Conservation (phyloP, 2,888 invertebrate genomes). For the Leptinotarsa haldemani region DNA sequence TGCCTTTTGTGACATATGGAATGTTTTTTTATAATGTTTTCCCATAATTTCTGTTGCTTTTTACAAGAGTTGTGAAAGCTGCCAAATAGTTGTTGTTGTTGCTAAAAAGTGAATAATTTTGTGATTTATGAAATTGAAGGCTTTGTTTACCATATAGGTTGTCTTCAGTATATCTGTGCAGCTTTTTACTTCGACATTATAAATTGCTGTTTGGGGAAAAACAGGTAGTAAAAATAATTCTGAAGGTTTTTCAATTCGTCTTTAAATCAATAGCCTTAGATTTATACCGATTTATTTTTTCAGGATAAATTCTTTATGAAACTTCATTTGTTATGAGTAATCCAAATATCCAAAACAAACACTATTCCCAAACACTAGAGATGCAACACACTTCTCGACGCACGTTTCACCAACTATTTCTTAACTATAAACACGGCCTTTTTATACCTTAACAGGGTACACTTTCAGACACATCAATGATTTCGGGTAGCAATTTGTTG, state of each 20-base stretch:
- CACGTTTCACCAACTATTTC: no score
- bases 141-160: neutral
- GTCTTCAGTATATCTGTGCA: neutral
- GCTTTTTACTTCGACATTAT: neutral
- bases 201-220: no score
- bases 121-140: neutral
- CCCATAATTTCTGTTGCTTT: neutral
- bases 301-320: no score
- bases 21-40: neutral
- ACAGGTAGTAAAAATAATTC: neutral
- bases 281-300: neutral
- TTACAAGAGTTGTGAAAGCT: neutral
- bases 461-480: no score
- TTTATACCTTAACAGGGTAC: no score
- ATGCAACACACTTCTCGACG: no score
- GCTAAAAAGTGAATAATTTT: neutral
- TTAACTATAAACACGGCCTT: no score
- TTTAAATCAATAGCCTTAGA: neutral
- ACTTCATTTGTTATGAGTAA: no score
- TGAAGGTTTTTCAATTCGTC: neutral
- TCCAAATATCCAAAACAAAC: no score
- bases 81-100: conserved; percentile 10
- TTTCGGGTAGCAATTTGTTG: no score
- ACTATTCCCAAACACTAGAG: no score
- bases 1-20: neutral